Conservation (phyloP, 1,140 invertebrate species). For the Hypothenemus hampei region DNA sequence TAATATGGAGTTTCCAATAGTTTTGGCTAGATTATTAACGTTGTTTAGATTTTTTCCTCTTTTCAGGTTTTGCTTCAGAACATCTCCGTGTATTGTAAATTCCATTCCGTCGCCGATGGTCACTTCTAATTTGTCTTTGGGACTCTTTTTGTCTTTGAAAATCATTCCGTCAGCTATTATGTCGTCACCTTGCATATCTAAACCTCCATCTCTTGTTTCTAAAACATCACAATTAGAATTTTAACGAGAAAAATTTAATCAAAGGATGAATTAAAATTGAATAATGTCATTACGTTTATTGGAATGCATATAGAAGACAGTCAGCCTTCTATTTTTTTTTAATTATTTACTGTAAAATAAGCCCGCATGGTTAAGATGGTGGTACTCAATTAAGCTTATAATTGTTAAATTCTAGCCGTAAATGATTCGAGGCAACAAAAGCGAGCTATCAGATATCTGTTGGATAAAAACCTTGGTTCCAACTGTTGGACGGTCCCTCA, state of each 20-base stretch:
- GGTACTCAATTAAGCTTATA: too few relatives aligned
- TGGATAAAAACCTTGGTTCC: slow-evolving; percentile 82
- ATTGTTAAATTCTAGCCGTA: too few relatives aligned
- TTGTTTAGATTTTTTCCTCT: slow-evolving; percentile 42
- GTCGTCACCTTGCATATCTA: slow-evolving; percentile 64
- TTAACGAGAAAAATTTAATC: too few relatives aligned
- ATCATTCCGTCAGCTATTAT: slow-evolving; percentile 78
- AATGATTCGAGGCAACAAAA: too few relatives aligned
- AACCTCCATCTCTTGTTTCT: slow-evolving; percentile 43
- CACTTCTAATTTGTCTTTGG: slow-evolving; percentile 81
- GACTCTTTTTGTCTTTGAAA: slow-evolving; percentile 78
- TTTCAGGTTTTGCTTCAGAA: slow-evolving; percentile 40
- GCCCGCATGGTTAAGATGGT: too few relatives aligned
- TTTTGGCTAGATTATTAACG: slow-evolving; percentile 44
- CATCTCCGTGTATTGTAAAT: slow-evolving; percentile 75
- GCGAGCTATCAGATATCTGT: slow-evolving; percentile 48
- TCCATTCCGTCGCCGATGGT: slow-evolving; percentile 88
- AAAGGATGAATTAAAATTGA: too few relatives aligned
- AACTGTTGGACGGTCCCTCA: slow-evolving; percentile 80
- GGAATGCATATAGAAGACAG: too few relatives aligned
- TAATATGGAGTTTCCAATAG: slow-evolving; percentile 45
- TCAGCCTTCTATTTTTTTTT: too few relatives aligned
- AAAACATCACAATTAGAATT: too few relatives aligned
- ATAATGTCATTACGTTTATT: too few relatives aligned
- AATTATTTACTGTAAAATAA: too few relatives aligned